Percentiles rank a stretch among this genome's conserved stretches.
These are phyloP conservation scores for Anolis apletophallus DNA, from an alignment of 2,797 vertebrate species.

Conservation along the genomic window DNA sequence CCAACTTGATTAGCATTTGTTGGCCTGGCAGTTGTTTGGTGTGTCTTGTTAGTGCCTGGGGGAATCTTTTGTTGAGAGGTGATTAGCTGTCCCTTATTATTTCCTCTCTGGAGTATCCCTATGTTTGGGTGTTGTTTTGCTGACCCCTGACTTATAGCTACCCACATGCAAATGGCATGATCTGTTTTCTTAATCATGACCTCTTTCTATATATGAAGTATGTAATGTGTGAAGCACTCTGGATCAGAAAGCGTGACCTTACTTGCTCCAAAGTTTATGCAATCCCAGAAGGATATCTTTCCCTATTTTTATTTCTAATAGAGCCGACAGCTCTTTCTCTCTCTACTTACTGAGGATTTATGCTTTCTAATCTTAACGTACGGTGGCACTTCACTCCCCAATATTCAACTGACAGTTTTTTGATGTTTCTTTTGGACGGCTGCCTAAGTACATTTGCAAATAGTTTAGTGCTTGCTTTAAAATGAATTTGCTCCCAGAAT, in stretches of 20 bases:
- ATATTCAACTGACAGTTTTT: conserved; percentile 68
- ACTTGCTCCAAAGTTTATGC: conserved; percentile 49
- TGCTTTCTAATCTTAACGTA: conserved; percentile 58
- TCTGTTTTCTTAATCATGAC: neutral
- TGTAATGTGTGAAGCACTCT: neutral
- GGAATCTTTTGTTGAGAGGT: no score
- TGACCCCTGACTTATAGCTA: no score
- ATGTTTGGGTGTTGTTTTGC: no score
- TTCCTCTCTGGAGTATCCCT: no score
- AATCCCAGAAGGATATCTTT: conserved; percentile 37
- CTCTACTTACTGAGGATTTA: conserved; percentile 42
- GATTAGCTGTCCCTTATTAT: no score
- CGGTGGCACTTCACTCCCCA: conserved; percentile 62
- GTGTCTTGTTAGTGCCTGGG: no score
- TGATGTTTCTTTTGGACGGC: conserved; percentile 72
- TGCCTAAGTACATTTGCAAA: conserved; percentile 77
- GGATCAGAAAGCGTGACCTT: conserved; percentile 38
- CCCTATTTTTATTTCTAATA: conserved; percentile 28
- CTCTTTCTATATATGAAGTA: neutral
- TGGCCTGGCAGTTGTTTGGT: no score
- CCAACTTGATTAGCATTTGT: no score
- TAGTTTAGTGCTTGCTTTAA: conserved; percentile 75
- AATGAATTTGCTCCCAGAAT: conserved; percentile 77
- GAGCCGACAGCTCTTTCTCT: conserved; percentile 52
- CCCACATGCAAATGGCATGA: neutral